A percentile compares a stretch with the other conserved stretches of the same genome.
These are phyloP conservation scores for Spizaetus ornatus DNA, from an alignment of 2,113 vertebrate species.

Conservation along the genomic window DNA sequence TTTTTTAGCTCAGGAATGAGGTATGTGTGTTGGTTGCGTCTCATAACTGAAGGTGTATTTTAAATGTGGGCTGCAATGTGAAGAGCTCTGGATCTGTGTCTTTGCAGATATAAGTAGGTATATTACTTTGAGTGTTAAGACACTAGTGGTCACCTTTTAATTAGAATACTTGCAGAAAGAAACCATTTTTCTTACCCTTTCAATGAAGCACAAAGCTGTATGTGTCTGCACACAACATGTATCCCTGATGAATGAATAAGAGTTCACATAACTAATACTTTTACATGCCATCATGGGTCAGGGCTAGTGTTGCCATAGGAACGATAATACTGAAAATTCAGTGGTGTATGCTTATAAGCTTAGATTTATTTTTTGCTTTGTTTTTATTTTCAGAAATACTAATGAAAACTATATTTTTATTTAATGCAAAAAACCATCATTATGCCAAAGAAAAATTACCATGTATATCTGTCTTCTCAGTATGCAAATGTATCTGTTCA, in stretches of 20 bases:
- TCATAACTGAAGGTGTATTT: neutral
- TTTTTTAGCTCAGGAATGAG: neutral
- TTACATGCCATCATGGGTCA: neutral
- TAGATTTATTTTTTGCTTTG: neutral
- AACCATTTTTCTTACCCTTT: neutral
- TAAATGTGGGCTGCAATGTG: neutral
- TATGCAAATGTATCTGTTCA: neutral
- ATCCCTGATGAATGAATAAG: neutral
- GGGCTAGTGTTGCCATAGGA: slow-evolving; percentile 14
- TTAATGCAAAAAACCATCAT: neutral
- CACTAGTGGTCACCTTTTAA: neutral
- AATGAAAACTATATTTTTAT: neutral
- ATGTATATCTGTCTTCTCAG: neutral
- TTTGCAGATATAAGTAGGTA: neutral
- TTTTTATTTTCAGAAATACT: neutral
- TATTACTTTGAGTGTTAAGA: neutral
- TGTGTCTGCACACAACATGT: neutral
- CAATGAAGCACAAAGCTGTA: neutral
- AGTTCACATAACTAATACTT: neutral
- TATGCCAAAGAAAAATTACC: neutral
- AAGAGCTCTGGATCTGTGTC: neutral
- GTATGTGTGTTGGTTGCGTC: neutral
- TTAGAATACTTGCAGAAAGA: neutral
- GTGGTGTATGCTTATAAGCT: neutral
- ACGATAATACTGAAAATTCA: neutral